phyloP scores from a whole-genome alignment of 1,140 invertebrate genomes.

The Palaemon carinicauda region DNA sequence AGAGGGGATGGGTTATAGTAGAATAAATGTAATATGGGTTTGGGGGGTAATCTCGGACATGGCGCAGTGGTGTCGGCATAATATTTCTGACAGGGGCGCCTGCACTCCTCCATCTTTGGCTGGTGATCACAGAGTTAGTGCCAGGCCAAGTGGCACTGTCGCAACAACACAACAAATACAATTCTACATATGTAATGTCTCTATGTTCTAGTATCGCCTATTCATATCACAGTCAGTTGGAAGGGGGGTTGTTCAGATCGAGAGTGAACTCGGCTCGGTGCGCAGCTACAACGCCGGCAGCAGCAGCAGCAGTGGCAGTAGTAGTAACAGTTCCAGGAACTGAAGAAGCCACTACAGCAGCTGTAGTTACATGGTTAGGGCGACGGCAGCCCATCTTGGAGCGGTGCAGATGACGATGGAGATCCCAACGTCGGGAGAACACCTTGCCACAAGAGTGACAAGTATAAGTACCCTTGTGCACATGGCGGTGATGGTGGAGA shows the following conservation, averaged over 20 bases:
- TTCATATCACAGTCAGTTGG: slow-evolving; percentile 59
- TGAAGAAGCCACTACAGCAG: slow-evolving; percentile 5
- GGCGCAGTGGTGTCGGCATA: slow-evolving; percentile 33
- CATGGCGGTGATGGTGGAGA: slow-evolving; percentile 61
- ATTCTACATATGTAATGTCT: slow-evolving; percentile 46
- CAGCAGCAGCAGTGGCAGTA: slow-evolving; percentile 28
- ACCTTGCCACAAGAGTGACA: slow-evolving; percentile 62
- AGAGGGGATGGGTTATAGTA: not conserved
- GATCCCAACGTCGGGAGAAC: slow-evolving; percentile 60
- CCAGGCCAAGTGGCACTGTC: slow-evolving; percentile 37
- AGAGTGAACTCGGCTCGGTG: slow-evolving; percentile 47
- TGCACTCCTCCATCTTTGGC: slow-evolving; percentile 54
- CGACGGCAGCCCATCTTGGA: slow-evolving; percentile 58
- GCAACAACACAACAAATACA: slow-evolving; percentile 59
- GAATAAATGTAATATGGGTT: slow-evolving; percentile 16
- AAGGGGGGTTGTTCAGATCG: slow-evolving; percentile 59
- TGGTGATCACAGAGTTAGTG: slow-evolving; percentile 57
- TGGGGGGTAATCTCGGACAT: slow-evolving; percentile 42
- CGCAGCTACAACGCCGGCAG: slow-evolving; percentile 25
- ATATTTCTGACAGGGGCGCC: slow-evolving; percentile 19
- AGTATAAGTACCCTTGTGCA: slow-evolving; percentile 61
- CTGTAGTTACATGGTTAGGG: slow-evolving; percentile 46
- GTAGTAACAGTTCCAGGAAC: not conserved
- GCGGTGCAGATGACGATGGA: slow-evolving; percentile 61
- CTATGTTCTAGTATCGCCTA: slow-evolving; percentile 59